phyloP scores from a whole-genome alignment of 2,888 invertebrate genomes.

The Sylvicola cinctus region DNA sequence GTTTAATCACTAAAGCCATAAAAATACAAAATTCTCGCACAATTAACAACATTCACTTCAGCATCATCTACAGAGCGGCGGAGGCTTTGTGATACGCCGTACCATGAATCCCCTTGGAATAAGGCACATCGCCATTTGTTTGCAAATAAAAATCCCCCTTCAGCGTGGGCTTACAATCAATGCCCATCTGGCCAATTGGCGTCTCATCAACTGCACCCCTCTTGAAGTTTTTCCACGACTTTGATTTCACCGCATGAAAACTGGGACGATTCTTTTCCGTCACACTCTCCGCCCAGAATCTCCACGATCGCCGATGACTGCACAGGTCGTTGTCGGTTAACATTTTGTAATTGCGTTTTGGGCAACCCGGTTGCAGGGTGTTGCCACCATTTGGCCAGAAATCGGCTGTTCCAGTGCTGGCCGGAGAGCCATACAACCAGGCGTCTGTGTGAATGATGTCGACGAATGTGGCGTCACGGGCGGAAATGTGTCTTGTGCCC shows the following conservation, averaged over 20 bases:
- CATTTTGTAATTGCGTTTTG: slow-evolving; percentile 19
- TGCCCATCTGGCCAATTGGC: slow-evolving; percentile 16
- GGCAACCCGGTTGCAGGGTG: slow-evolving; percentile 11
- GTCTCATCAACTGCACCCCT: slow-evolving; percentile 12
- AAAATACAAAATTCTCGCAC: too few species aligned
- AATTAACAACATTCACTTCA: too few species aligned
- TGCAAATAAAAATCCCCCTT: slow-evolving; percentile 22
- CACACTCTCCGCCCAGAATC: slow-evolving; percentile 37
- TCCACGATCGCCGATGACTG: slow-evolving; percentile 39
- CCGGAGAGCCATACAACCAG: slow-evolving; percentile 35
- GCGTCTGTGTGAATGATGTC: slow-evolving; percentile 52
- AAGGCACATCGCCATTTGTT: slow-evolving; percentile 21
- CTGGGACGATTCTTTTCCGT: slow-evolving; percentile 18
- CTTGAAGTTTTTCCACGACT: slow-evolving; percentile 33
- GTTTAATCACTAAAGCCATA: too few species aligned
- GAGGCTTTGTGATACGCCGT: slow-evolving; percentile 7
- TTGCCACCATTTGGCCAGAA: slow-evolving; percentile 21
- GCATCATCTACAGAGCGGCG: too few species aligned
- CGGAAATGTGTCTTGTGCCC: slow-evolving; percentile 27
- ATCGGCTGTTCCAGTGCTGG: slow-evolving; percentile 33
- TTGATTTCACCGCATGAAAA: slow-evolving; percentile 33
- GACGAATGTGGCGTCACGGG: slow-evolving; percentile 35
- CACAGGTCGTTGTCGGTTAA: slow-evolving; percentile 28
- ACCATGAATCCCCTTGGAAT: slow-evolving; percentile 17
- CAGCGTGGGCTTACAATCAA: slow-evolving; percentile 19